Percentiles rank a stretch among this genome's conserved stretches.
Conservation (phyloP, 53 echinoderm and acorn worm genomes). For the Echinarachnius parma region DNA sequence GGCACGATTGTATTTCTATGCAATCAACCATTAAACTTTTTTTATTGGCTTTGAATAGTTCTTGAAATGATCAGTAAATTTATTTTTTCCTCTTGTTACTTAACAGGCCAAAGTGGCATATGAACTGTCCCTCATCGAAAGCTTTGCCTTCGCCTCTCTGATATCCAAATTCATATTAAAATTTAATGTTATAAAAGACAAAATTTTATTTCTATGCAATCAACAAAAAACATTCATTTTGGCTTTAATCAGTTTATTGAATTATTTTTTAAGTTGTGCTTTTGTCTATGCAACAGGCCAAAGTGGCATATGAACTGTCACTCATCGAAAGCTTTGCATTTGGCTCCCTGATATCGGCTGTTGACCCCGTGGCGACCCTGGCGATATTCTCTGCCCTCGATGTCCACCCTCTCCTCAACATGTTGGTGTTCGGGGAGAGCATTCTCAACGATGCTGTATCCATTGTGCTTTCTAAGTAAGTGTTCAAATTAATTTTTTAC, state of each 20-base stretch:
- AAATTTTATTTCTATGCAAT: no score
- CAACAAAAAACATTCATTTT: no score
- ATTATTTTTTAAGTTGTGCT: no score
- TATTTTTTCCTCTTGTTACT: background rate
- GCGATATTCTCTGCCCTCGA: constrained; percentile 94
- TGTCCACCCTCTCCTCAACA: constrained; percentile 89
- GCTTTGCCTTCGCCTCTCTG: constrained; percentile 99
- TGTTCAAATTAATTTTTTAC: no score
- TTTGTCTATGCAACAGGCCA: no score
- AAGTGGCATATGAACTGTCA: constrained; percentile 73
- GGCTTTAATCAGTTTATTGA: no score
- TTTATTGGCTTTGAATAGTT: no score
- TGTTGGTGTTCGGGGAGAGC: constrained; percentile 98
- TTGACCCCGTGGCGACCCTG: constrained; percentile 86
- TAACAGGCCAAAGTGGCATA: constrained; percentile 82
- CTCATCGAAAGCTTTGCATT: constrained; percentile 97
- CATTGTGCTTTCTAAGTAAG: constrained; percentile 94
- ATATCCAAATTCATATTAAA: no score
- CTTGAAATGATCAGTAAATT: no score
- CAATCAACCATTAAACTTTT: no score
- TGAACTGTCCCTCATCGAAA: constrained; percentile 81
- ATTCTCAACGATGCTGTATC: constrained; percentile 97
- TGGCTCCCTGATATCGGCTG: constrained; percentile 90
- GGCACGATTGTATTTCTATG: no score
- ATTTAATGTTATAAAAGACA: no score